Conservation (phyloP, 2,888 invertebrate genomes). For the Pammene fasciana region DNA sequence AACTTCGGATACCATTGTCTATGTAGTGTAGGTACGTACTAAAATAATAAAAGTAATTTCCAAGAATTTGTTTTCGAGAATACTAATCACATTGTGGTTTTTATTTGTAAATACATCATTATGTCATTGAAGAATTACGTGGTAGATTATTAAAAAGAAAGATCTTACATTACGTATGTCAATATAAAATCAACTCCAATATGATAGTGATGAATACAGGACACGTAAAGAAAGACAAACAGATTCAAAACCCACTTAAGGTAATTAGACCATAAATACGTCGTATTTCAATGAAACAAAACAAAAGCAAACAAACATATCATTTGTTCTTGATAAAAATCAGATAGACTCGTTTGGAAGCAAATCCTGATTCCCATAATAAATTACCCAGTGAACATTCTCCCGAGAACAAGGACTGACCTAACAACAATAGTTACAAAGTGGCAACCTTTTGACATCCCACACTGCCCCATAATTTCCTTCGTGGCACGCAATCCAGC, state of each 20-base stretch:
- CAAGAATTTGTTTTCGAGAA: too few relatives aligned
- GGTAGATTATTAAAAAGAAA: too few relatives aligned
- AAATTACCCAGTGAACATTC: slow-evolving; percentile 7
- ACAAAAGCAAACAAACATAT: not conserved
- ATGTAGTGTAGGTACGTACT: too few relatives aligned
- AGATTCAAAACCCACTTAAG: not conserved
- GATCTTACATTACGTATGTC: too few relatives aligned
- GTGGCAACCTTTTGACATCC: slow-evolving; percentile 53
- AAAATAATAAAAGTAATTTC: too few relatives aligned
- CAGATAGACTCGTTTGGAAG: not conserved
- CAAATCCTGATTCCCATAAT: not conserved
- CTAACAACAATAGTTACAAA: slow-evolving; percentile 30
- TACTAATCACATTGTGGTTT: too few relatives aligned
- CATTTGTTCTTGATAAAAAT: not conserved
- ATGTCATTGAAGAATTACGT: too few relatives aligned
- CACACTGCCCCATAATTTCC: slow-evolving; percentile 55
- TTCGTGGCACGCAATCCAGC: slow-evolving; percentile 68
- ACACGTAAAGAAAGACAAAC: not conserved
- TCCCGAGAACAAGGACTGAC: not conserved
- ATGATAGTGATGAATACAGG: too few relatives aligned
- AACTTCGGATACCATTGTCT: too few relatives aligned
- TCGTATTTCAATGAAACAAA: not conserved
- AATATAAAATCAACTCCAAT: too few relatives aligned
- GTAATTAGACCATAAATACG: not conserved
- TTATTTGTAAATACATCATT: too few relatives aligned